Base-by-base conservation (phyloP, 2,888 invertebrate species). In the Malthinus seriepunctatus region DNA sequence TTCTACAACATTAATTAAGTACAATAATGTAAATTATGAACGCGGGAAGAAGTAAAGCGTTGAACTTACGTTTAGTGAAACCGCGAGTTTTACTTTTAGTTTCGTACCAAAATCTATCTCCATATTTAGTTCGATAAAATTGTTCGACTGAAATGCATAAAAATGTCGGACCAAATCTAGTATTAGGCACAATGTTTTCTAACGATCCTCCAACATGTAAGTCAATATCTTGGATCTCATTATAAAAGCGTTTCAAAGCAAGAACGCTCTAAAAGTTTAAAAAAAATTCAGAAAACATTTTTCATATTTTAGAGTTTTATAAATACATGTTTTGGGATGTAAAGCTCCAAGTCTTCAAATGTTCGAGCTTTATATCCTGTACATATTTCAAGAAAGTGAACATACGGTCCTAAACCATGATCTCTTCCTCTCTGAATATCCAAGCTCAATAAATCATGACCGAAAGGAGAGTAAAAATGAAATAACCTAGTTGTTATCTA, bases 81-180 rank as follows among this genome's bases (percentile, higher is more conserved):
- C 82, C 78, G 1, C 88, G 54, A 1, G 63, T 54, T 57, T 73
- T 72, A 60, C 71, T 65, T 15, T 67, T 82, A 67, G 88, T 82
- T 68, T 90, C 90, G 68, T 89, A 91, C 78, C 84, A 91, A 75
- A 88, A 91, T 10, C 90, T 80, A 75, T 92, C 91, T 1, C 88
- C 89, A 47, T 78, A 79, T 71, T 85, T 83, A 31, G 85, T 77
- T 46, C 85, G 80, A 0, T 85, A 80, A 76, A 88, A 88, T 75
- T 91, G 90, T 72, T 88, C 88, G 5, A 87, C 88, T 32, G 91
- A 84, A 42, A 92, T 85, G 68, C 90, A 87, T 1, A 86, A 83
- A 71, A 91, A 90, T 1, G 89, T 88, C 0, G 83, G 83, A 0
- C 91, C 91, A 1, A 91, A 81, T 15, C 87, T 74, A 0, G 86